Percentiles rank a stretch among this genome's conserved stretches.
Conservation (phyloP, 2,113 vertebrate genomes). For the Dasypus novemcinctus region DNA sequence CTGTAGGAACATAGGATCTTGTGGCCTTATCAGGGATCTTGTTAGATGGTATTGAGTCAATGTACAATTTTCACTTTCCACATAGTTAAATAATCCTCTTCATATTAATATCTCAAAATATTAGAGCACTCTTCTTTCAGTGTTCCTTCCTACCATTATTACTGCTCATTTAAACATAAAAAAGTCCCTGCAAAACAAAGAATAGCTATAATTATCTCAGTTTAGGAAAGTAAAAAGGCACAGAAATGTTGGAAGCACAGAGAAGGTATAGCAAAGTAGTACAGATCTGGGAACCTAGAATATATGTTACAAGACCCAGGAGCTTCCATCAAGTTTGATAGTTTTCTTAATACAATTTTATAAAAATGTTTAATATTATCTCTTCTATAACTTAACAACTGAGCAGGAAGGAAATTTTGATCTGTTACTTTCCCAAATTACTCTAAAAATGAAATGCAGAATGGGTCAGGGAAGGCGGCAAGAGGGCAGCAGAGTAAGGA, state of each 20-base stretch:
- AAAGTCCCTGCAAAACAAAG: not conserved
- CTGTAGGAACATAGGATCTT: not conserved
- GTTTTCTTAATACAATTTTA: not conserved
- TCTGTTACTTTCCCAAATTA: not conserved
- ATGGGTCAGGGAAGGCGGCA: too few relatives aligned
- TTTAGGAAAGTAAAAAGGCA: not conserved
- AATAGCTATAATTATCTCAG: not conserved
- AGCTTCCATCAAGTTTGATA: not conserved
- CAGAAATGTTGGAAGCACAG: not conserved
- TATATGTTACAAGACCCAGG: not conserved
- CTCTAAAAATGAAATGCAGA: not conserved
- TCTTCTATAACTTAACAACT: not conserved
- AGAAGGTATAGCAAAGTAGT: not conserved
- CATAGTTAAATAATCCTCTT: not conserved
- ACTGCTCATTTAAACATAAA: not conserved
- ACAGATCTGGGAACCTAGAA: not conserved
- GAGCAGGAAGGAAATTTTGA: not conserved
- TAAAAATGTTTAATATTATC: not conserved
- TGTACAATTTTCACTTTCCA: not conserved
- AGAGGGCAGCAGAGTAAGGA: too few relatives aligned
- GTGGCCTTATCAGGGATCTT: not conserved
- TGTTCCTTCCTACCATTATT: not conserved
- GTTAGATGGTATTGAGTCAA: not conserved
- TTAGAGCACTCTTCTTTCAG: not conserved
- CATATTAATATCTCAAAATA: not conserved